A percentile compares a stretch with the other conserved stretches of the same genome.
Conservation (phyloP, 2,113 vertebrate genomes). For the Siniperca knerii region DNA sequence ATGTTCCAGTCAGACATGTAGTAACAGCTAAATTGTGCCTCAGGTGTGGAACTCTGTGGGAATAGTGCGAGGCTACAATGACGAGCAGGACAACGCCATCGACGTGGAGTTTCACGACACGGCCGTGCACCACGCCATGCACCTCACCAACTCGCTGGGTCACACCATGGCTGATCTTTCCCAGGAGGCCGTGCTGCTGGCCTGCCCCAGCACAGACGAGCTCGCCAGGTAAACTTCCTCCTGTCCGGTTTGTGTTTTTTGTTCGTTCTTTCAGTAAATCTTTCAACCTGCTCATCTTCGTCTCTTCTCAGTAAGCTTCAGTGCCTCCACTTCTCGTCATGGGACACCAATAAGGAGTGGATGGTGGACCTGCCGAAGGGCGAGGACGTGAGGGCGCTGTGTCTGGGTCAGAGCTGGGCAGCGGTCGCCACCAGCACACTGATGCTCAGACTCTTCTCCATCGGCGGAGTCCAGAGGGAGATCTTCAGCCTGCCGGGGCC, state of each 20-base stretch:
- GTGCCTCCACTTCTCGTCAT: slow-evolving; percentile 96
- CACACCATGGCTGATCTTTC: slow-evolving; percentile 93
- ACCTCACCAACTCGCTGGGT: slow-evolving; percentile 91
- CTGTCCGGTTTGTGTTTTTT: too few species aligned
- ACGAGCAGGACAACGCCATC: slow-evolving; percentile 95
- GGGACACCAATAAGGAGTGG: slow-evolving; percentile 98
- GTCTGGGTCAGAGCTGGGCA: slow-evolving; percentile 93
- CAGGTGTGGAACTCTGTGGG: slow-evolving; percentile 97
- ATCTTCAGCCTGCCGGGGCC: slow-evolving; percentile 92
- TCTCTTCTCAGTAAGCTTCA: slow-evolving; percentile 90
- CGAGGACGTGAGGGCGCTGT: slow-evolving; percentile 90
- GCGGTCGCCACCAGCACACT: slow-evolving; percentile 90
- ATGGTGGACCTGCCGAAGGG: slow-evolving; percentile 91
- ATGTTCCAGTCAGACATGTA: neutral
- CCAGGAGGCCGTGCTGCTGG: slow-evolving; percentile 91
- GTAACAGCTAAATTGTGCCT: neutral
- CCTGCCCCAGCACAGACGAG: slow-evolving; percentile 90
- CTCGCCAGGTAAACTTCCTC: slow-evolving; percentile 87
- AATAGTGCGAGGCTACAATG: slow-evolving; percentile 94
- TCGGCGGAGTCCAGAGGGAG: slow-evolving; percentile 93
- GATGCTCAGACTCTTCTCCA: slow-evolving; percentile 89
- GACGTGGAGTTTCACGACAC: slow-evolving; percentile 97
- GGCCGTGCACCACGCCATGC: slow-evolving; percentile 93
- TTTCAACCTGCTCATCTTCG: too few species aligned
- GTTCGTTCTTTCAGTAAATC: too few species aligned